Evolutionary conservation across 2,888 invertebrate genomes (phyloP), one percentile per base, ranked within the genome.

Genomic region (Amiota mariae): DNA sequence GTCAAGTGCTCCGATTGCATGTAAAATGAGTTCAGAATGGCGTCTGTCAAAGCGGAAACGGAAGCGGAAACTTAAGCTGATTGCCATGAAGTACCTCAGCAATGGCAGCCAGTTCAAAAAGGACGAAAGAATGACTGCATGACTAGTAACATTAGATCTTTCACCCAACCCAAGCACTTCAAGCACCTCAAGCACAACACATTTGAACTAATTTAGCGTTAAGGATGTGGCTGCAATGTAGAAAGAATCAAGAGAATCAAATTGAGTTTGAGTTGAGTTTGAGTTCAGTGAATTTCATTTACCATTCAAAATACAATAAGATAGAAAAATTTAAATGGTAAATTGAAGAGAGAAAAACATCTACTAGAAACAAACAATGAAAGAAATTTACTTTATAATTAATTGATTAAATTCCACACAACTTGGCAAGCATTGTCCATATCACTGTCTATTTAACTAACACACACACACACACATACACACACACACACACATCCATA

Each of bases 41-140:
- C 67, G 67, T 49, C 8, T 24, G n/a, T 51, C 13, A 67, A 67
- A 67, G 12, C 10, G 24, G 47, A 13, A 49, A 67, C 67, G 51
- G 51, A 49, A 67, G 8, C 67, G 67, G 51, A 68, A 68, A 68
- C 63, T 49, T 36, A 24, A 54, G 67, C 46, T 63, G 54, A 24
- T 68, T 68, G 54, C 18, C 47, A 11, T 48, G 49, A 66, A 51
- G 67, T n/a, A 59, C 24, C 24, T 59, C 18, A 18, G 59, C 59
- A 59, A 20, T 20, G 36, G 36, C 6, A 6, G 36, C 36, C 36
- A 36, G 36, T 36, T 36, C 36, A 36, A 36, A 36, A 36, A 36
- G 36, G 36, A 6, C 36, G 36, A 36, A 36, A 24, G 24, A 24
- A 24, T 24, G 24, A 24, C 24, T 24, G 24, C 24, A 24, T 36